phyloP scores from a whole-genome alignment of 2,113 vertebrate genomes.

The Morone chrysops region DNA sequence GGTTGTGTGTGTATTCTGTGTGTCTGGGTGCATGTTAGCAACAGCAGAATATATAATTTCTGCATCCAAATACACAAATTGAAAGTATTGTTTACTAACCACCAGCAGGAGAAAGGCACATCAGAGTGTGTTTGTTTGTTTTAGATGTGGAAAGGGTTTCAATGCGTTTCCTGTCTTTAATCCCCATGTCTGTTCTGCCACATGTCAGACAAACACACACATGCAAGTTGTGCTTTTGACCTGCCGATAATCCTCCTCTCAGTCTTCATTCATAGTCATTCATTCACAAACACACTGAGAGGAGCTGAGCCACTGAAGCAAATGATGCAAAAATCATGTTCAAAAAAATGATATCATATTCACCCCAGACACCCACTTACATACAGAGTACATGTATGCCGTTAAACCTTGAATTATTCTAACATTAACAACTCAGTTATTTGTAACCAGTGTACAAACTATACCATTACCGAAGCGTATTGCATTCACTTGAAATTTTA shows the following conservation, averaged over 20 bases:
- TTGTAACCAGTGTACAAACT: too few species aligned
- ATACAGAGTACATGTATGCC: neutral
- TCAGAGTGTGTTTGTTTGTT: constrained; percentile 21
- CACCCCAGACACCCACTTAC: too few species aligned
- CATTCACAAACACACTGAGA: constrained; percentile 39
- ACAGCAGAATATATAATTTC: neutral
- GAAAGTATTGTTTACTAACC: neutral
- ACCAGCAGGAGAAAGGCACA: neutral
- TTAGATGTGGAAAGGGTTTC: constrained; percentile 41
- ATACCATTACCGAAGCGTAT: too few species aligned
- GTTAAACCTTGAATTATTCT: neutral
- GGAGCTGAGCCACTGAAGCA: neutral
- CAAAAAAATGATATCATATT: neutral
- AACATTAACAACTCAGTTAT: neutral
- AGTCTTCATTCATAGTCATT: constrained; percentile 38
- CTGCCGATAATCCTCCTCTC: constrained; percentile 46
- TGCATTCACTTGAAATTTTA: too few species aligned
- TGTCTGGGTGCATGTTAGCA: neutral
- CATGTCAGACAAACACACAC: constrained; percentile 40
- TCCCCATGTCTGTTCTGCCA: constrained; percentile 54
- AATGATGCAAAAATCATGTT: neutral
- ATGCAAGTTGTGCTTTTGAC: constrained; percentile 43
- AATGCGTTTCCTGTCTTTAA: constrained; percentile 69
- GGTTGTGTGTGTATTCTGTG: neutral
- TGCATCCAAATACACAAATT: neutral